Percentiles rank a stretch among this genome's conserved stretches.
These are phyloP conservation scores for Pygocentrus nattereri DNA, from an alignment of 2,797 vertebrate species.

Conservation along the genomic window DNA sequence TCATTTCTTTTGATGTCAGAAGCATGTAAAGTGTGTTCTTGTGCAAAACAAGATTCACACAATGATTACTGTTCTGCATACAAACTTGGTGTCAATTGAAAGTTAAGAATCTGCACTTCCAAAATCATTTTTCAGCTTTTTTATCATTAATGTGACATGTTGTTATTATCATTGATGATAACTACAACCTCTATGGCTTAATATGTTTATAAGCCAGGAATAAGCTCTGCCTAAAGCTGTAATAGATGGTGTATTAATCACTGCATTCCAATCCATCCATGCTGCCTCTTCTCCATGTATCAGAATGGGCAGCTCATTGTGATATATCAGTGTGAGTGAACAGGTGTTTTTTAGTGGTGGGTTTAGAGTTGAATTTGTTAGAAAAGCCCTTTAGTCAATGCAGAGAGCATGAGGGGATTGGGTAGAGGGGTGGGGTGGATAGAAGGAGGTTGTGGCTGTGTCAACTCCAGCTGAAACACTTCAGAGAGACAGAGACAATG, in stretches of 20 bases:
- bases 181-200: too few relatives aligned
- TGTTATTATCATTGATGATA: too few relatives aligned
- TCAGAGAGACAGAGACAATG: slow-evolving; percentile 23
- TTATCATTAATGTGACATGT: too few relatives aligned
- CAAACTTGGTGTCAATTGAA: too few relatives aligned
- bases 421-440: background rate
- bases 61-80: too few relatives aligned
- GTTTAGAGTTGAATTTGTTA: slow-evolving; percentile 63
- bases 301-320: background rate
- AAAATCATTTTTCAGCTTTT: too few relatives aligned
- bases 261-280: background rate
- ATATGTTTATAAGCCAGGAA: background rate
- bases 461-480: slow-evolving; percentile 32
- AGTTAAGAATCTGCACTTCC: too few relatives aligned
- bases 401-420: slow-evolving; percentile 14
- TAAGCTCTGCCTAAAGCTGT: background rate
- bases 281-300: background rate
- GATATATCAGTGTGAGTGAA: background rate
- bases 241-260: background rate
- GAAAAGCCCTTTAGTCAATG: slow-evolving; percentile 64
- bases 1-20: too few relatives aligned
- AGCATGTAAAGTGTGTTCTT: too few relatives aligned
- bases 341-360: too few relatives aligned
- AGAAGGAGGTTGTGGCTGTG: slow-evolving; percentile 5
- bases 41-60: too few relatives aligned